These are phyloP conservation scores for Dendrocopos noguchii DNA, from an alignment of 2,113 vertebrate species.

Conservation along the genomic window DNA sequence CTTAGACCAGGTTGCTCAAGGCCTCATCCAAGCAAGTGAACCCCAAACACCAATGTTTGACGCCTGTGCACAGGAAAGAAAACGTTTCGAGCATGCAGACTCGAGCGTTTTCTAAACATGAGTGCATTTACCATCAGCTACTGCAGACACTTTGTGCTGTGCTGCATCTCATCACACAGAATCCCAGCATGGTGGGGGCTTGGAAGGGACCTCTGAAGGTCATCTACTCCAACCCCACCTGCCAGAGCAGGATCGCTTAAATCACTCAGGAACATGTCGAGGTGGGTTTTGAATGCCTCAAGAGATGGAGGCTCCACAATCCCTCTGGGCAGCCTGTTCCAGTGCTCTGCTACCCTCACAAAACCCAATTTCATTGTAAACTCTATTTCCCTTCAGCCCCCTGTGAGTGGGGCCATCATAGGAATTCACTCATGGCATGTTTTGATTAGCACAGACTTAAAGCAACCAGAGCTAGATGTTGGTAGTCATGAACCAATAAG, in stretches of 20 bases:
- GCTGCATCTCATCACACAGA: rapidly evolving
- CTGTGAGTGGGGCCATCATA: neutral
- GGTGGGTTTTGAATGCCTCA: no score
- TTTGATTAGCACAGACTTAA: neutral
- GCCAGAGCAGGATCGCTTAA: no score
- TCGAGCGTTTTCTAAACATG: rapidly evolving
- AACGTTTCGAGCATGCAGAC: neutral
- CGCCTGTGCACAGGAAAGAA: neutral
- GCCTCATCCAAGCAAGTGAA: neutral
- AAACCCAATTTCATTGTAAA: neutral
- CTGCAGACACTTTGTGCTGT: neutral
- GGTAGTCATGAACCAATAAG: neutral
- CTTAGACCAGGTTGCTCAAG: neutral
- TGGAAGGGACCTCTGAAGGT: no score
- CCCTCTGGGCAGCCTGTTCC: no score
- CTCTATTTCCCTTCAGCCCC: neutral
- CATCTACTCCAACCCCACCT: no score
- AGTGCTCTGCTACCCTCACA: no score
- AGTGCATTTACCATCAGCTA: neutral
- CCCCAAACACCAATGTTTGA: rapidly evolving
- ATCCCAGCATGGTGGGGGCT: no score
- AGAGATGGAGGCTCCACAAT: no score
- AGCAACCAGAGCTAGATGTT: neutral
- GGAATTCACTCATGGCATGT: neutral
- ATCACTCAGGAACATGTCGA: no score